phyloP scores from a whole-genome alignment of 2,797 vertebrate genomes.

The Lindbergichthys nudifrons region DNA sequence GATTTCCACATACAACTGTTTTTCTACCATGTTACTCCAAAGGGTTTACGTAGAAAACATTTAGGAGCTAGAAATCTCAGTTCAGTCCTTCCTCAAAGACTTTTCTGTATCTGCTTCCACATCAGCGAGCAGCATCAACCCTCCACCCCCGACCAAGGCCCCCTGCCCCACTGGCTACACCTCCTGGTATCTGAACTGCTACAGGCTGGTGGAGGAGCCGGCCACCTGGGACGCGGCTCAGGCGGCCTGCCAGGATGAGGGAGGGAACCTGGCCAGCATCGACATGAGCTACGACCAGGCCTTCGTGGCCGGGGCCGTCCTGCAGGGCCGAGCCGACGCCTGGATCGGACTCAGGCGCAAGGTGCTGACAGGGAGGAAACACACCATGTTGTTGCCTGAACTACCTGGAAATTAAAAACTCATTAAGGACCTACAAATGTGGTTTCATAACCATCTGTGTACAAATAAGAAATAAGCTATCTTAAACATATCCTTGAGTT shows the following conservation, averaged over 20 bases:
- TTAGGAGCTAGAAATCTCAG: background rate
- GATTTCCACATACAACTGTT: too few species aligned
- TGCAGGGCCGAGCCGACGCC: constrained; percentile 76
- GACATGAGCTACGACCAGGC: constrained; percentile 88
- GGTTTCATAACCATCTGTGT: background rate
- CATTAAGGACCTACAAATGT: background rate
- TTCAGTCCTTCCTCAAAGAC: background rate
- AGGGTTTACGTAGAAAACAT: background rate
- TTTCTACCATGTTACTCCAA: too few species aligned
- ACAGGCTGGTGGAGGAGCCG: constrained; percentile 78
- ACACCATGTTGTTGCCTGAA: background rate
- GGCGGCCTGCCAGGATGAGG: constrained; percentile 65
- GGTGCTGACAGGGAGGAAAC: constrained; percentile 50
- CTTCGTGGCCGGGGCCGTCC: constrained; percentile 80
- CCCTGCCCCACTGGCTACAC: constrained; percentile 78
- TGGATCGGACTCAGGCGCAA: constrained; percentile 85
- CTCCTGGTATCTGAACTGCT: constrained; percentile 86
- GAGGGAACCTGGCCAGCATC: constrained; percentile 83
- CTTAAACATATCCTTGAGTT: background rate
- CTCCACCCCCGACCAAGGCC: constrained; percentile 75
- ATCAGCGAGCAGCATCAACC: constrained; percentile 74
- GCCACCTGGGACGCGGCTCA: constrained; percentile 80
- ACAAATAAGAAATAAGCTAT: background rate
- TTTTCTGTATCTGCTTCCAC: constrained; percentile 20
- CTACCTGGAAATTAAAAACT: background rate